Base-by-base conservation (phyloP, 2,113 vertebrate species). In the Pipra filicauda region DNA sequence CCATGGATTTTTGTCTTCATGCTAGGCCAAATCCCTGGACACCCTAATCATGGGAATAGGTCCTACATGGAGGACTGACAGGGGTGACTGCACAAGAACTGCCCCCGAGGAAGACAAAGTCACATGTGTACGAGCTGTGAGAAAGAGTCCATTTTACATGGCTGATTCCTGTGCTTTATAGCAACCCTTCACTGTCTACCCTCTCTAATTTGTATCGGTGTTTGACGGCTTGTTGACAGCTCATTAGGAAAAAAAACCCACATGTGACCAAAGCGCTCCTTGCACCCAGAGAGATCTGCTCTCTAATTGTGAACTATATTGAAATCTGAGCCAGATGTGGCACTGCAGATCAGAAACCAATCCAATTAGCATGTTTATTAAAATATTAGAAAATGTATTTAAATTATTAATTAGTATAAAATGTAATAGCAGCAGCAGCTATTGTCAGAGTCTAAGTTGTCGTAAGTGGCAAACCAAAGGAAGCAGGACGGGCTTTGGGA, bases 201-300 rank as follows among this genome's bases (percentile, higher is more conserved):
- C 31, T 62, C 49, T 77, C 48, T 77, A 93, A 93, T 95, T 95
- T 91, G 15, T 83, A 51, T 67, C 85, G 73, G 24, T 3, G 1
- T 83, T 90, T 96, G 96, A 96, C 94, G 95, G 87, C 39, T 82
- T 95, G 91, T 92, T 96, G 89, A 91, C 93, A 93, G 93, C 85
- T 96, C 67, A 88, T 96, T 95, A 94, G 65, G 57, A 6, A 67
- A 70, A 91, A 91, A 91, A 79, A 75, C 6, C 39, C 82, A 48
- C 66, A 49, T 55, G 72, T 90, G 90, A 91, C 85, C 93, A 83
- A 77, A 91, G 85, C 17, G 43, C 81, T 79, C 31, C 11, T 44
- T 19, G 35, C 58, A 49, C 78, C 71, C 71, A 88, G 82, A 61
- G 48, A 78, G 44, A 88, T 79, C 71, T 76, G 55, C 41, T 93